Conservation (phyloP, 2,888 invertebrate species). For the Lepidochrysops patricia region DNA sequence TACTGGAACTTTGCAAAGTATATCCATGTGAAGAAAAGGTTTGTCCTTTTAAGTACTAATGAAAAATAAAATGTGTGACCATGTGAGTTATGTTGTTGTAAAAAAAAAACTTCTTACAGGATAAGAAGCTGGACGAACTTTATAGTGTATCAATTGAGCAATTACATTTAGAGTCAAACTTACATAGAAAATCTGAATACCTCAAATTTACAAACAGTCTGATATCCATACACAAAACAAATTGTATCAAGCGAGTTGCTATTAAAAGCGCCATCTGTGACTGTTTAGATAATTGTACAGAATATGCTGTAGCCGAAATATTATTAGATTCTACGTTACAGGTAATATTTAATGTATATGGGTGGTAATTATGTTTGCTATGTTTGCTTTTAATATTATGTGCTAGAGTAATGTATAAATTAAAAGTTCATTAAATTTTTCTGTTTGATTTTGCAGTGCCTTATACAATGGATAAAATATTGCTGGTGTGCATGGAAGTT, state of each 20-base stretch:
- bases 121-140: conserved; percentile 41
- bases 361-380: no score
- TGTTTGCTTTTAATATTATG: no score
- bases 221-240: conserved; percentile 41
- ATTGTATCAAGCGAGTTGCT: conserved; percentile 42
- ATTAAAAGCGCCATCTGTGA: conserved; percentile 46
- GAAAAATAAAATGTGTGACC: no score
- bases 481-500: conserved; percentile 57
- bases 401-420: no score
- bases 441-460: conserved; percentile 40
- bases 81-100: no score
- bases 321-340: conserved; percentile 42
- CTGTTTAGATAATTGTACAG: conserved; percentile 46
- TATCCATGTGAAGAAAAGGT: conserved; percentile 46
- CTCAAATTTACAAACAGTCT: conserved; percentile 41
- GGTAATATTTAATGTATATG: conserved; percentile 33
- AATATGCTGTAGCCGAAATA: conserved; percentile 43
- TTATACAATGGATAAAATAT: conserved; percentile 49
- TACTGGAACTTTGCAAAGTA: conserved; percentile 36
- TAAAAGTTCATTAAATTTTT: not conserved
- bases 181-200: conserved; percentile 46
- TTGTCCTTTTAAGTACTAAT: no score
- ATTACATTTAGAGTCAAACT: conserved; percentile 46
- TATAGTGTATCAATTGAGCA: conserved; percentile 42
- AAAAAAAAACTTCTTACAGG: no score